Conservation (phyloP, 1,140 invertebrate species). For the Tachypleus tridentatus region DNA sequence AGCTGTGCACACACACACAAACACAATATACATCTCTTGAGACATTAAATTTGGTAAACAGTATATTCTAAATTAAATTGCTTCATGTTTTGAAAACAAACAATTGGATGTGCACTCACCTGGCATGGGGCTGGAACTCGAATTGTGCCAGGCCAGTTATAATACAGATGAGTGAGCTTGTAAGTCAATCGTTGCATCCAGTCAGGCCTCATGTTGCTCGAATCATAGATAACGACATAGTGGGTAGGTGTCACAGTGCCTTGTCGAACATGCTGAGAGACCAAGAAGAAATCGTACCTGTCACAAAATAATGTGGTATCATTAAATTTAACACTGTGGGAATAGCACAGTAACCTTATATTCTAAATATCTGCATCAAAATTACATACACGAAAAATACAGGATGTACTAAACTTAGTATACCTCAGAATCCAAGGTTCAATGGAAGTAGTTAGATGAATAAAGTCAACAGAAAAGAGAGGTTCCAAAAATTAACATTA, state of each 20-base stretch:
- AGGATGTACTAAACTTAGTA: too few relatives aligned
- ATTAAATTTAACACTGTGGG: conserved; percentile 3
- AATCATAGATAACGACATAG: conserved; percentile 69
- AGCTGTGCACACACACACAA: neutral
- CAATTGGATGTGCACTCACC: conserved; percentile 30
- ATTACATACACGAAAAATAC: too few relatives aligned
- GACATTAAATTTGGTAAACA: neutral
- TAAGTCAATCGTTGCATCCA: conserved; percentile 72
- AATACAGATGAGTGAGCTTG: conserved; percentile 85
- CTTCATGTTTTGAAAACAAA: neutral
- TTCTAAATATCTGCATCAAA: too few relatives aligned
- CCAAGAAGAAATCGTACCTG: conserved; percentile 74
- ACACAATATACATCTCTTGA: neutral
- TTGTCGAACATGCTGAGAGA: conserved; percentile 65
- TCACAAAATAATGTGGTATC: neutral
- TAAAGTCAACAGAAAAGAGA: too few relatives aligned
- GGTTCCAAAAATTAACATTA: too few relatives aligned
- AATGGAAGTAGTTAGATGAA: too few relatives aligned
- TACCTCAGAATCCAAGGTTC: too few relatives aligned
- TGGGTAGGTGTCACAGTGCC: conserved; percentile 82
- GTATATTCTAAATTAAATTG: neutral
- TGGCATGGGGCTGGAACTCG: conserved; percentile 80
- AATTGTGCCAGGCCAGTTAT: conserved; percentile 88
- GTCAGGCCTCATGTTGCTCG: conserved; percentile 56
- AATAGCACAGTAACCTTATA: neutral